Conservation (phyloP, 2,797 vertebrate species). For the Glyptemys insculpta region DNA sequence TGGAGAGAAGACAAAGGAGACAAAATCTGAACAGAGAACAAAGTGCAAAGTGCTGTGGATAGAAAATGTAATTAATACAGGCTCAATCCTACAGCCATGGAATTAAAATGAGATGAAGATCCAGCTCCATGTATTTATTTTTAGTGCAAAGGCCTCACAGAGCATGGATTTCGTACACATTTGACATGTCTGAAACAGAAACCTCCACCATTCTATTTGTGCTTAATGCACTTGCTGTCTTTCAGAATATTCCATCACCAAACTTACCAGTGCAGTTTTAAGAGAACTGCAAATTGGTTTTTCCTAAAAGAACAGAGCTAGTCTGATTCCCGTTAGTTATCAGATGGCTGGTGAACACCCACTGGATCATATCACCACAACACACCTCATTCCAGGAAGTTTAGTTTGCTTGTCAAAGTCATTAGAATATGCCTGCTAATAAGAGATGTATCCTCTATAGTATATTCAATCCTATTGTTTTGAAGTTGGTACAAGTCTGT, state of each 20-base stretch:
- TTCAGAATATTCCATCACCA: background rate
- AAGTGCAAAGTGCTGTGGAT: background rate
- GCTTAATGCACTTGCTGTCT: background rate
- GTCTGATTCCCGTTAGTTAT: conserved; percentile 6
- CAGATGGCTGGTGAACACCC: conserved; percentile 28
- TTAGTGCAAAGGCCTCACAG: background rate
- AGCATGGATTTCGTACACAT: background rate
- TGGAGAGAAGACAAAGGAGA: conserved; percentile 17
- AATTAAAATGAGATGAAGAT: background rate
- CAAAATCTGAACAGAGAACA: background rate
- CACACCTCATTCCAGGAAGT: conserved; percentile 49
- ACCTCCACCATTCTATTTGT: background rate
- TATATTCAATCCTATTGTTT: conserved; percentile 76
- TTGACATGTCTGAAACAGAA: conserved; percentile 23
- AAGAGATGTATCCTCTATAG: conserved; percentile 67
- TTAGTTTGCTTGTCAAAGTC: conserved; percentile 65
- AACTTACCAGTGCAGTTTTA: background rate
- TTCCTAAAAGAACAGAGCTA: background rate
- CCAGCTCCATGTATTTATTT: background rate
- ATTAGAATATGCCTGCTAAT: conserved; percentile 63
- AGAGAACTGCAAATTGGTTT: background rate
- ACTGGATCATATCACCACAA: conserved; percentile 18
- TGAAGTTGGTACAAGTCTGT: conserved; percentile 76
- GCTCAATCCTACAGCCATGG: background rate
- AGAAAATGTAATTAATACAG: conserved; percentile 3